Conservation (phyloP, 1,140 invertebrate species). For the Euura saliciscinereae region DNA sequence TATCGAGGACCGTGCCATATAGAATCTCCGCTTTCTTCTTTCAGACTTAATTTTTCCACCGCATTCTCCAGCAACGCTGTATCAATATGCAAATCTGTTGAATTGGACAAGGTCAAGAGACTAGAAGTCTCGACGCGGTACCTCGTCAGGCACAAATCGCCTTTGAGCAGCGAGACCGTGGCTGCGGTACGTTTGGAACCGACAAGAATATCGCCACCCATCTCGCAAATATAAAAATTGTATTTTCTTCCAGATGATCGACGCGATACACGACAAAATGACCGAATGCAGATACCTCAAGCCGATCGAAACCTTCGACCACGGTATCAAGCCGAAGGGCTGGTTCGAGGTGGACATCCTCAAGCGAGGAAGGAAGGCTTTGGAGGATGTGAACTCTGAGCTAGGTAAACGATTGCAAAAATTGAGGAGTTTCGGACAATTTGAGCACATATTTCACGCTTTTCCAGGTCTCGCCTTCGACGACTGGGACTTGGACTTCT, state of each 20-base stretch:
- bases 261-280: constrained; percentile 81
- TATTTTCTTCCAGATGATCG: constrained; percentile 59
- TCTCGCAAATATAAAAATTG: constrained; percentile 15
- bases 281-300: constrained; percentile 80
- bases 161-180: constrained; percentile 48
- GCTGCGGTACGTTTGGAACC: constrained; percentile 48
- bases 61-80: constrained; percentile 94
- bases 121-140: constrained; percentile 86
- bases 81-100: constrained; percentile 87
- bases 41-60: constrained; percentile 90
- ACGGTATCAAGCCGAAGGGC: constrained; percentile 73
- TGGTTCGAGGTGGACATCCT: constrained; percentile 88
- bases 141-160: constrained; percentile 63
- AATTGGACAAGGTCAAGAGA: constrained; percentile 73
- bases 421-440: constrained; percentile 14
- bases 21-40: constrained; percentile 39
- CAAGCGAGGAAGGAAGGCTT: constrained; percentile 74
- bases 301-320: constrained; percentile 72
- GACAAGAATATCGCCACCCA: constrained; percentile 6
- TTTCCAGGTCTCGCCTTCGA: constrained; percentile 81
- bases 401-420: constrained; percentile 64
- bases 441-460: not conserved
- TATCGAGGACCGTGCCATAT: constrained; percentile 9
- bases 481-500: constrained; percentile 86
- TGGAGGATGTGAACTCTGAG: constrained; percentile 83